A percentile compares a stretch with the other conserved stretches of the same genome.
These are phyloP conservation scores for Galendromus occidentalis DNA, from an alignment of 1,140 invertebrate genomes.

Conservation along the genomic window DNA sequence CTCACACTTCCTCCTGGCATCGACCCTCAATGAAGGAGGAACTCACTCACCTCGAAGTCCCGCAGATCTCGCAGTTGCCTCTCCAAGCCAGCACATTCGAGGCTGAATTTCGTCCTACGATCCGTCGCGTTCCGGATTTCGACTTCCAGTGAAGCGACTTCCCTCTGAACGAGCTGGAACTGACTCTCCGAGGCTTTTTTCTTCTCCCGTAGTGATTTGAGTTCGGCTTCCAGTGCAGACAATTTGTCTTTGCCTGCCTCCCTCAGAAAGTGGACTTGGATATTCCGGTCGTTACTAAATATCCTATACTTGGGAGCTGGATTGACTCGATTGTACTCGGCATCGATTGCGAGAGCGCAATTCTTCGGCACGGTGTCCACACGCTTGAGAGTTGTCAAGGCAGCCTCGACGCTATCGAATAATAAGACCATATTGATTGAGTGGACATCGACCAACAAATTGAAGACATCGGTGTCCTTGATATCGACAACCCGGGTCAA, in stretches of 20 bases:
- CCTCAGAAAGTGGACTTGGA: background rate
- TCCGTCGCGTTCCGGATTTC: background rate
- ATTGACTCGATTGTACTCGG: background rate
- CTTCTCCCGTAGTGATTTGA: background rate
- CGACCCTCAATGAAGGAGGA: background rate
- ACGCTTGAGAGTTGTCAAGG: background rate
- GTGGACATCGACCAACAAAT: background rate
- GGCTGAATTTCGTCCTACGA: background rate
- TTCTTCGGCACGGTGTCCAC: background rate
- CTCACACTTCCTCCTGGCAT: background rate
- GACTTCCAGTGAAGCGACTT: background rate
- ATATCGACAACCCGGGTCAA: background rate
- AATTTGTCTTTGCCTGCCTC: background rate
- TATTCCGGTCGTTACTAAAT: background rate
- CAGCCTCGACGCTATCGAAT: background rate
- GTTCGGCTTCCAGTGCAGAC: background rate
- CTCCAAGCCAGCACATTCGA: background rate
- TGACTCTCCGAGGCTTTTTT: background rate
- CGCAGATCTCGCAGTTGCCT: background rate
- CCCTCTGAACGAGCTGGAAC: background rate
- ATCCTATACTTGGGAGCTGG: background rate
- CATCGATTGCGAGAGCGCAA: background rate
- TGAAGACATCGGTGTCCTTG: background rate
- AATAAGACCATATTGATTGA: background rate
- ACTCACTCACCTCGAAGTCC: background rate